Percentiles rank a stretch among this genome's conserved stretches.
Conservation (phyloP, 1,140 invertebrate species). For the Rhyzopertha dominica region DNA sequence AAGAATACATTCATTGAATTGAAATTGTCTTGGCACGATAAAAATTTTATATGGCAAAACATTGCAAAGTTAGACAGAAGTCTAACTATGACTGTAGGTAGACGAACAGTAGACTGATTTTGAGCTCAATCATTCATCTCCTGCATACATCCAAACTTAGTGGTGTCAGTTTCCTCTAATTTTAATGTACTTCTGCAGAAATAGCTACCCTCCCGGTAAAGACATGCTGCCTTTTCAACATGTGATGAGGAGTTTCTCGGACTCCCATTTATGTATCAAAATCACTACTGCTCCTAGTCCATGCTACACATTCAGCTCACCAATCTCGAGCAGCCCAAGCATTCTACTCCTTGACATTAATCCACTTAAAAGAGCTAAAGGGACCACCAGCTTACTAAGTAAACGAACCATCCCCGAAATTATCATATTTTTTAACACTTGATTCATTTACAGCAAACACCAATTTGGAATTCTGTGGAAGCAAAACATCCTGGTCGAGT, state of each 20-base stretch:
- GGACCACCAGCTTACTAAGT: constrained; percentile 41
- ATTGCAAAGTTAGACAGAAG: too few relatives aligned
- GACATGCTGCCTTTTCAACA: constrained; percentile 65
- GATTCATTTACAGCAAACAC: constrained; percentile 28
- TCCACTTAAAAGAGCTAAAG: constrained; percentile 46
- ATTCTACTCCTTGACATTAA: constrained; percentile 54
- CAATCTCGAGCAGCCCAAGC: constrained; percentile 53
- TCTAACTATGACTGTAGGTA: too few relatives aligned
- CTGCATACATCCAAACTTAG: too few relatives aligned
- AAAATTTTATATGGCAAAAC: too few relatives aligned
- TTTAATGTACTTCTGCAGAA: constrained; percentile 43
- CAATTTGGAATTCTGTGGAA: constrained; percentile 29
- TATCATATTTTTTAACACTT: background rate
- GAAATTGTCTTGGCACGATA: too few relatives aligned
- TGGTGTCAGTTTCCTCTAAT: too few relatives aligned
- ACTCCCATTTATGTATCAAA: constrained; percentile 66
- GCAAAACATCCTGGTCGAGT: constrained; percentile 51
- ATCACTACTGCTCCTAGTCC: constrained; percentile 53
- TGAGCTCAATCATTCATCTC: too few relatives aligned
- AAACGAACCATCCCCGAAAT: constrained; percentile 6
- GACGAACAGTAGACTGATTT: too few relatives aligned
- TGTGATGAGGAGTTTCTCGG: constrained; percentile 65
- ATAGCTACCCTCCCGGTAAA: constrained; percentile 64
- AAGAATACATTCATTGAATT: too few relatives aligned
- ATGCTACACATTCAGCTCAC: constrained; percentile 51